A percentile compares a stretch with the other conserved stretches of the same genome.
Conservation (phyloP, 2,797 vertebrate genomes). For the Sebastes paucispinis region DNA sequence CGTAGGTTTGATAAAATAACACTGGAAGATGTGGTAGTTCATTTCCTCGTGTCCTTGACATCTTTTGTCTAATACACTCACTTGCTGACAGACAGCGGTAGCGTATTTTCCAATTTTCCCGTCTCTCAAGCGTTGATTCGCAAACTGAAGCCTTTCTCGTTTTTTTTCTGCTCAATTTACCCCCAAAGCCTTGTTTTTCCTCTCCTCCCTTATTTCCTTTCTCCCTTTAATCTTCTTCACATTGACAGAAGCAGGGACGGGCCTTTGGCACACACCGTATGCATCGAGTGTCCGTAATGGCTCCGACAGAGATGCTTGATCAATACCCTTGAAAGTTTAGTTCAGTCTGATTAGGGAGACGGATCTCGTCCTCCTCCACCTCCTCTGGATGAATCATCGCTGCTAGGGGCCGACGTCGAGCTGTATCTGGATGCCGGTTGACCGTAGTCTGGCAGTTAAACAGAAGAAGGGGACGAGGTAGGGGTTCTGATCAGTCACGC, state of each 20-base stretch:
- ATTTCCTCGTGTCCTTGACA: background rate
- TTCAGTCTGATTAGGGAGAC: slow-evolving; percentile 56
- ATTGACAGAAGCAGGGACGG: slow-evolving; percentile 22
- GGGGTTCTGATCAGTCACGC: slow-evolving; percentile 40
- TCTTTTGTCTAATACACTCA: background rate
- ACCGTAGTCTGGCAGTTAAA: slow-evolving; percentile 16
- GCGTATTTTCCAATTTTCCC: slow-evolving; percentile 8
- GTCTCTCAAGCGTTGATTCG: slow-evolving; percentile 20
- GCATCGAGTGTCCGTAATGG: slow-evolving; percentile 51
- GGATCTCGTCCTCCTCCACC: slow-evolving; percentile 22
- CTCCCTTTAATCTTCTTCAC: slow-evolving; percentile 57
- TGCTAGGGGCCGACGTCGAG: background rate
- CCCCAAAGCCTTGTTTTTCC: slow-evolving; percentile 40
- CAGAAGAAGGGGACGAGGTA: background rate
- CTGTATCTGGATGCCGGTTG: slow-evolving; percentile 11
- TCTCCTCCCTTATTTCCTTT: slow-evolving; percentile 14
- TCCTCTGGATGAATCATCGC: slow-evolving; percentile 49
- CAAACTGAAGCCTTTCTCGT: slow-evolving; percentile 14
- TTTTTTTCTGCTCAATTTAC: slow-evolving; percentile 49
- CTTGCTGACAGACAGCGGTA: background rate
- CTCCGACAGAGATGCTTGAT: slow-evolving; percentile 58
- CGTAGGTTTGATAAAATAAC: background rate
- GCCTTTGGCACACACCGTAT: slow-evolving; percentile 11
- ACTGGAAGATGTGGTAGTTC: background rate
- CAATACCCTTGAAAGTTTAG: slow-evolving; percentile 71